Percentiles rank a stretch among this genome's conserved stretches.
Conservation (phyloP, 2,797 vertebrate genomes). For the Graptemys geographica region DNA sequence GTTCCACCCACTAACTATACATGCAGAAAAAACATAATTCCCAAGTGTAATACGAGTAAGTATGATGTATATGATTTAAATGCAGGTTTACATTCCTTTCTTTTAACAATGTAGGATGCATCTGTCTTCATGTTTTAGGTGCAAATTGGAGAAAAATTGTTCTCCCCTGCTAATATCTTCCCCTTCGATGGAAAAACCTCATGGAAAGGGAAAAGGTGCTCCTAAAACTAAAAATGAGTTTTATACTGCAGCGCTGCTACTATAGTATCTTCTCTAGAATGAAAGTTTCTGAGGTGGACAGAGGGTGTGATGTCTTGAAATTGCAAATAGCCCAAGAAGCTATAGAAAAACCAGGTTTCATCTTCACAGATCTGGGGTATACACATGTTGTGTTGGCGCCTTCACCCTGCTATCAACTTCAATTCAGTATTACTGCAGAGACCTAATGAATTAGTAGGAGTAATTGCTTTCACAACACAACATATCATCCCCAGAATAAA, state of each 20-base stretch:
- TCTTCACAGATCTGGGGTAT: neutral
- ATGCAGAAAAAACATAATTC: slow-evolving; percentile 33
- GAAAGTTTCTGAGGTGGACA: neutral
- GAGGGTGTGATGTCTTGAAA: neutral
- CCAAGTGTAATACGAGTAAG: slow-evolving; percentile 2
- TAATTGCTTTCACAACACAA: neutral
- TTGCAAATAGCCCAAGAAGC: neutral
- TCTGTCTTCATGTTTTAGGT: neutral
- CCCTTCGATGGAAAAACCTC: neutral
- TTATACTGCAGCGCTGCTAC: neutral
- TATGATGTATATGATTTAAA: slow-evolving; percentile 24
- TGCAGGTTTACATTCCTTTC: neutral
- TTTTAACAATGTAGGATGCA: slow-evolving; percentile 36
- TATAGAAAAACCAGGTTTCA: neutral
- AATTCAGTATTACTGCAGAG: neutral
- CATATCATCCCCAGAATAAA: neutral
- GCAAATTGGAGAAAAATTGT: slow-evolving; percentile 2
- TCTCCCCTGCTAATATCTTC: neutral
- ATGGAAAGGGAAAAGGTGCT: neutral
- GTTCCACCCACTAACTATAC: slow-evolving; percentile 44
- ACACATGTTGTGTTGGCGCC: neutral
- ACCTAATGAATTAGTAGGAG: slow-evolving; percentile 6
- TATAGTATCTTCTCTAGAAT: neutral
- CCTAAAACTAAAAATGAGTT: neutral
- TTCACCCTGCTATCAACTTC: neutral